phyloP scores from a whole-genome alignment of 2,888 invertebrate species.

The Meta bourneti region DNA sequence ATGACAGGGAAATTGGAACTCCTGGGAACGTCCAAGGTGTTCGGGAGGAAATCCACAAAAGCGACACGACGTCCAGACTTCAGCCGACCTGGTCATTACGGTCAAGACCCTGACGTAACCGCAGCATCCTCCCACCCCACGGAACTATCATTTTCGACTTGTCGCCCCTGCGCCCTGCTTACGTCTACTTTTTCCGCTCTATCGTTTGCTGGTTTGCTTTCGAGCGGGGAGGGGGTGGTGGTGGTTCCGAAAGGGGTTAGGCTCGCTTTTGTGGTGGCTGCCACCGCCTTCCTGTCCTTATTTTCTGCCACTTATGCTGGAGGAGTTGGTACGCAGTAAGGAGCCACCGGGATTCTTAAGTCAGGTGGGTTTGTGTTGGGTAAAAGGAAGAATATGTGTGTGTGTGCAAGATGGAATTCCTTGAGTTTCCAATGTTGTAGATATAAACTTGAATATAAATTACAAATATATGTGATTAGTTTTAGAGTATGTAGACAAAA shows the following conservation, averaged over 20 bases:
- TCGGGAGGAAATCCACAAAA: constrained; percentile 51
- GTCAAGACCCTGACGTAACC: constrained; percentile 69
- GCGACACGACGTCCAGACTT: constrained; percentile 29
- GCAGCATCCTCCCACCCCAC: neutral
- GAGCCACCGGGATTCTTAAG: neutral
- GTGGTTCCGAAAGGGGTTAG: neutral
- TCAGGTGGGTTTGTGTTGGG: neutral
- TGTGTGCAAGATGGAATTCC: neutral
- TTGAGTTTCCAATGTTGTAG: neutral
- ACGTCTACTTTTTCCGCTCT: constrained; percentile 56
- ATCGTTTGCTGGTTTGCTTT: neutral
- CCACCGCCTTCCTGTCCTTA: neutral
- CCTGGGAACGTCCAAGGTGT: constrained; percentile 74
- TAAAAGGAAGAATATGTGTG: neutral
- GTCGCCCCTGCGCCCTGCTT: constrained; percentile 53
- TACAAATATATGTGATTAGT: too few relatives aligned
- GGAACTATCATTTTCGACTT: constrained; percentile 75
- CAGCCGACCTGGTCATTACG: constrained; percentile 70
- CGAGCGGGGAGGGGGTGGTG: neutral
- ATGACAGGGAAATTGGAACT: constrained; percentile 67
- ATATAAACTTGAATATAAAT: neutral
- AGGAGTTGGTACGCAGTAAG: constrained; percentile 9
- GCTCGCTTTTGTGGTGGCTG: constrained; percentile 18
- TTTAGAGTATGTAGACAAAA: neutral
- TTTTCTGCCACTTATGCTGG: constrained; percentile 48